phyloP scores from a whole-genome alignment of 2,888 invertebrate genomes.

The Amiota minor region DNA sequence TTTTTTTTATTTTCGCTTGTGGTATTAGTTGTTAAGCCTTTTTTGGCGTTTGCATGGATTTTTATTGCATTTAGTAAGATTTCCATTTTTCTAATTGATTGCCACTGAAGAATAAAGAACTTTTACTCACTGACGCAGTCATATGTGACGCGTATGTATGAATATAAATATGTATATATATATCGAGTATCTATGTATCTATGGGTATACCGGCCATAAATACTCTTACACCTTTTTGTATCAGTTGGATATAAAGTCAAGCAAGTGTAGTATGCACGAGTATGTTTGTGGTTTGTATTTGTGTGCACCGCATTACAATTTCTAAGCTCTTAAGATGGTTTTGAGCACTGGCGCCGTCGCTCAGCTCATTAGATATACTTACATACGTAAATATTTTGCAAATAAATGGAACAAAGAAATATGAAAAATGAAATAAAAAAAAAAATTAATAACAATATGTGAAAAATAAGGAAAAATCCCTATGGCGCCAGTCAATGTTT shows the following conservation, averaged over 20 bases:
- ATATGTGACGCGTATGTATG: not conserved
- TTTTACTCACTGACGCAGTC: not conserved
- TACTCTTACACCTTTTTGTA: slow-evolving; percentile 13
- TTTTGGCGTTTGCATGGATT: slow-evolving; percentile 61
- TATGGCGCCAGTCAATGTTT: slow-evolving; percentile 25
- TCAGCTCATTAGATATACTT: slow-evolving; percentile 8
- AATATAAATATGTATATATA: not conserved
- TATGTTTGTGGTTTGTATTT: slow-evolving; percentile 55
- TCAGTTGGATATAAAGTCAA: slow-evolving; percentile 21
- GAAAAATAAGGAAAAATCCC: slow-evolving; percentile 7
- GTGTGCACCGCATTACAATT: slow-evolving; percentile 55
- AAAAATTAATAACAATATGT: not conserved
- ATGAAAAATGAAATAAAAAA: slow-evolving; percentile 27
- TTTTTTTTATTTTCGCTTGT: slow-evolving; percentile 43
- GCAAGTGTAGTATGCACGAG: slow-evolving; percentile 35
- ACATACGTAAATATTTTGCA: slow-evolving; percentile 61
- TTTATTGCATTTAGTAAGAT: slow-evolving; percentile 62
- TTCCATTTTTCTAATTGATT: slow-evolving; percentile 64
- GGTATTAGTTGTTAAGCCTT: slow-evolving; percentile 63
- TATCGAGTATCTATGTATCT: not conserved
- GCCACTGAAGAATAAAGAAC: slow-evolving; percentile 36
- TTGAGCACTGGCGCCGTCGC: slow-evolving; percentile 66
- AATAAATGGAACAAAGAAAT: slow-evolving; percentile 47
- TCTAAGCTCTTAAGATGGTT: slow-evolving; percentile 62
- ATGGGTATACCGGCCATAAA: not conserved